These are phyloP conservation scores for Pterocles burchelli DNA, from an alignment of 2,113 vertebrate species.

Conservation along the genomic window DNA sequence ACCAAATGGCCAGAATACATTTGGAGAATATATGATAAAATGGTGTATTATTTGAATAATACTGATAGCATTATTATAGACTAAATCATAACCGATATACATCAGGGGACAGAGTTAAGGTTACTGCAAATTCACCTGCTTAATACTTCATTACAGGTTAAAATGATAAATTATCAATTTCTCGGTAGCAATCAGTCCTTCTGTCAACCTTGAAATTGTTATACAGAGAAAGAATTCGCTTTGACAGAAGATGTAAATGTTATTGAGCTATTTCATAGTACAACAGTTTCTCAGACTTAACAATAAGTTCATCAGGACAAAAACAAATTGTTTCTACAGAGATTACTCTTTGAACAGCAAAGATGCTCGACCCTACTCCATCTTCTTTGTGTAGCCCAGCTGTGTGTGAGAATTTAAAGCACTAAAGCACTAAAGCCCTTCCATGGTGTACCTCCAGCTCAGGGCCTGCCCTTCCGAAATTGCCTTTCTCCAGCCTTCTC, in stretches of 20 bases:
- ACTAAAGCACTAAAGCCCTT: background rate
- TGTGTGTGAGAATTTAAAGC: background rate
- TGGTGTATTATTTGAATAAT: background rate
- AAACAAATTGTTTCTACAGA: background rate
- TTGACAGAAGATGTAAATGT: slow-evolving; percentile 18
- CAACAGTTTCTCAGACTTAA: background rate
- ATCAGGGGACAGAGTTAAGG: background rate
- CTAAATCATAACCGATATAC: background rate
- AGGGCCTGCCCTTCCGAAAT: rapidly evolving
- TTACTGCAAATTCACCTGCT: slow-evolving; percentile 22
- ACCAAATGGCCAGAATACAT: background rate
- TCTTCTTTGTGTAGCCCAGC: background rate
- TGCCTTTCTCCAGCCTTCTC: background rate
- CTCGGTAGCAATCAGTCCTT: slow-evolving; percentile 15
- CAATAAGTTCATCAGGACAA: background rate
- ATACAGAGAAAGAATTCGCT: background rate
- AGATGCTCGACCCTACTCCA: background rate
- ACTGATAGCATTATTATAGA: background rate
- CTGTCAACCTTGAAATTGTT: slow-evolving; percentile 24
- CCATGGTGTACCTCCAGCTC: rapidly evolving
- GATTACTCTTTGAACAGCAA: background rate
- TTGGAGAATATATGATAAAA: background rate
- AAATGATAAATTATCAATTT: slow-evolving; percentile 45
- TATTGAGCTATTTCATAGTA: background rate
- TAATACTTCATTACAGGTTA: slow-evolving; percentile 36